These are phyloP conservation scores for Tinamus major DNA, from an alignment of 2,797 vertebrate genomes.

Conservation along the genomic window DNA sequence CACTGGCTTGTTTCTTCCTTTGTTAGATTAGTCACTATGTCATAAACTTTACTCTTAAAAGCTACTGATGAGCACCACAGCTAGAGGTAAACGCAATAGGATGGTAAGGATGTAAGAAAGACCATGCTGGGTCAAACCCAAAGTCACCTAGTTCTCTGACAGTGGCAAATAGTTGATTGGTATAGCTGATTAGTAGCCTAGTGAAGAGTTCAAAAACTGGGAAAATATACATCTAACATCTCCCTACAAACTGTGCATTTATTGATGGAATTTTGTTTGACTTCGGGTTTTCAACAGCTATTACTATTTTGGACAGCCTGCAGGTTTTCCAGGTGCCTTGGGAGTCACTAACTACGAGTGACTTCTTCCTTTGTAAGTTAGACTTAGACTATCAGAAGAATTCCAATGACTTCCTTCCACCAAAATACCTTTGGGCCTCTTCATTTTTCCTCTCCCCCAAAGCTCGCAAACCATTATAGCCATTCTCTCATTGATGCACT, in stretches of 20 bases:
- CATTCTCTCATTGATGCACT: neutral
- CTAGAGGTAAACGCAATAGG: neutral
- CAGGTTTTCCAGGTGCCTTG: neutral
- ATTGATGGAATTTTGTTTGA: neutral
- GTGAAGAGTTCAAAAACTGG: neutral
- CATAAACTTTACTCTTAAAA: neutral
- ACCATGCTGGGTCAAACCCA: neutral
- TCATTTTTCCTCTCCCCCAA: neutral
- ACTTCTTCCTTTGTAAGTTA: neutral
- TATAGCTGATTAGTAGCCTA: neutral
- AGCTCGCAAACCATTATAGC: neutral
- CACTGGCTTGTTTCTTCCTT: neutral
- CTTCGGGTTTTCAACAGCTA: neutral
- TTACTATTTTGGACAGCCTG: neutral
- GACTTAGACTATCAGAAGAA: neutral
- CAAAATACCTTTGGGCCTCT: neutral
- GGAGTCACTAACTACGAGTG: neutral
- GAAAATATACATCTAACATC: neutral
- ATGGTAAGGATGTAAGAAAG: neutral
- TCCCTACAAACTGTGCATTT: neutral
- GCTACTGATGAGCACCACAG: neutral
- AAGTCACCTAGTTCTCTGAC: neutral
- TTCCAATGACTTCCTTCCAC: neutral
- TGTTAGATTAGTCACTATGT: conserved; percentile 15
- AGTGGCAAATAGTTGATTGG: neutral